Base-by-base conservation (phyloP, 1,140 invertebrate genomes). In the Trichomalopsis sarcophagae region DNA sequence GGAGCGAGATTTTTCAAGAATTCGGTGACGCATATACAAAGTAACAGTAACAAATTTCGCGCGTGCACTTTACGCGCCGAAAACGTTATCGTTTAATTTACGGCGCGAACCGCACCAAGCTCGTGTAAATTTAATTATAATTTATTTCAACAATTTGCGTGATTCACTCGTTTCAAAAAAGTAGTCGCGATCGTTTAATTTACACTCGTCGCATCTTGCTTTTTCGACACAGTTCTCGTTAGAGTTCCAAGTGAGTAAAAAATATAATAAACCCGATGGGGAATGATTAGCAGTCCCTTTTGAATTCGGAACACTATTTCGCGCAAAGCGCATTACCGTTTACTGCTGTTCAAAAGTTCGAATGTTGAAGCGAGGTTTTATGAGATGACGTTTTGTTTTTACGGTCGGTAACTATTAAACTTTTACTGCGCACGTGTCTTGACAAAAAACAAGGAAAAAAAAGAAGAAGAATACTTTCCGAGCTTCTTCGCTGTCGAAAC, bases 241-340 rank as follows among this genome's bases (percentile, higher is more conserved):
- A 21, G 55, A 5, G 14, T 62, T 62, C 14, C 3, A 62, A 21
- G 17, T 21, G 55, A 2, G 55, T 21, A 21, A 62, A 62, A 5
- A 62, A 21, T 62, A 62, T 17, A 27, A 27, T 27, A 27, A 27
- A 27, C 27, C 27, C 27, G 27, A 27, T 27, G 27, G 27, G 27
- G 27, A 62, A 14, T 21, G 36, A 17, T 77, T 50, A 77, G 2
- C 76, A 62, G 27, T 33, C 76, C 23, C 75, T 13, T 30, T 47
- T 62, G 55, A 78, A 50, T 76, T 76, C 44, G 44, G 73, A 76
- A 76, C n/a, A 47, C 13, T 44, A 82, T 69, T 84, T 84, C 44
- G 30, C 47, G 62, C 27, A 55, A 81, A 75, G 47, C 23, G 36
- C 44, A 83, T 76, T 62, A 78, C 14, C 40, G 13, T 78, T 74